These are phyloP conservation scores for Hormiphora californensis DNA, from an alignment of 37 sponge, comb jelly and placozoan genomes.

Conservation along the genomic window DNA sequence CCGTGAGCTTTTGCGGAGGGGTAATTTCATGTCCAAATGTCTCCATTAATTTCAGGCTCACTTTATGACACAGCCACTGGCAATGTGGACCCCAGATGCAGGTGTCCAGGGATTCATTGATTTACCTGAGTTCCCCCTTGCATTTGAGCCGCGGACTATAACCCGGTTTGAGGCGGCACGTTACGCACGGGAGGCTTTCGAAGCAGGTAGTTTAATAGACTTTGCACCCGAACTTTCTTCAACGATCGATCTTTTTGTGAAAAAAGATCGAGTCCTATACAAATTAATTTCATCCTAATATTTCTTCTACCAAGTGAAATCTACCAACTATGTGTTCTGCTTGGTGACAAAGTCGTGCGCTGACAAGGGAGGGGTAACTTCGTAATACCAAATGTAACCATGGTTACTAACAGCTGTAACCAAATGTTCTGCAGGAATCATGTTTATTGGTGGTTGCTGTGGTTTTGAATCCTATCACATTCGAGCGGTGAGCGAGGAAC, in stretches of 20 bases:
- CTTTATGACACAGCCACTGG: constrained; percentile 59
- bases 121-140: constrained; percentile 61
- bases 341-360: no score
- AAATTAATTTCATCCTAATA: no score
- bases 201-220: constrained; percentile 48
- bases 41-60: constrained; percentile 24
- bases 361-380: no score
- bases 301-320: no score
- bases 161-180: constrained; percentile 52
- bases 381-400: no score
- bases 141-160: constrained; percentile 56
- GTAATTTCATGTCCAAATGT: no score
- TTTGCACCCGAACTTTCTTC: no score
- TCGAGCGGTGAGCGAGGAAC: constrained; percentile 56
- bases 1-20: no score
- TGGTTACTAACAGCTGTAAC: no score
- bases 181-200: constrained; percentile 57
- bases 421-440: constrained; percentile 33
- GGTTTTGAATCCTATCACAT: constrained; percentile 60
- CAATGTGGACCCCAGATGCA: constrained; percentile 58
- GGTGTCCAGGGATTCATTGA: constrained; percentile 60
- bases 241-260: no score
- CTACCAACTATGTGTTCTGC: no score
- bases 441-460: constrained; percentile 61
- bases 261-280: no score